phyloP scores from a whole-genome alignment of 2,113 vertebrate species.

The Romanogobio albipinnatus region DNA sequence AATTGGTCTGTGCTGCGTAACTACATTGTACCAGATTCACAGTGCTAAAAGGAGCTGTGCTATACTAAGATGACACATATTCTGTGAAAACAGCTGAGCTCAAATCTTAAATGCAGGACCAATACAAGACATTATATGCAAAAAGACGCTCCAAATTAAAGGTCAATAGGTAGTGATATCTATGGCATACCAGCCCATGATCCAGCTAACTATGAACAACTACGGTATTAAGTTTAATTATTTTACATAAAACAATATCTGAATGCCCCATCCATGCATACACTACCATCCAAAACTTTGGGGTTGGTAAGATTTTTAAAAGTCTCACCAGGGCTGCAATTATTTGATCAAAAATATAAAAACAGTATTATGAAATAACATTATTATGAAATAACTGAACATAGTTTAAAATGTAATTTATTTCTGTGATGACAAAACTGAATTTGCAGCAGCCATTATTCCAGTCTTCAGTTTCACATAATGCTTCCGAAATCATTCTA shows the following conservation, averaged over 20 bases:
- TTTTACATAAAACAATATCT: not conserved
- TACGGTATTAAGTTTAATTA: not conserved
- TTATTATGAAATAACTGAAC: not conserved
- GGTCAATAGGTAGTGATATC: not conserved
- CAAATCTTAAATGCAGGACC: not conserved
- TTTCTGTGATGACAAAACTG: not conserved
- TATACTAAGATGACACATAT: conserved; percentile 6
- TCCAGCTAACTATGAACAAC: not conserved
- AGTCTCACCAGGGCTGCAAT: not conserved
- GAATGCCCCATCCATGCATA: not conserved
- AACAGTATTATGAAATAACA: not conserved
- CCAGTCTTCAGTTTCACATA: not conserved
- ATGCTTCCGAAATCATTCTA: not conserved
- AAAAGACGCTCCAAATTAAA: not conserved
- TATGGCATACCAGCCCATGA: not conserved
- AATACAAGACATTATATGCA: not conserved
- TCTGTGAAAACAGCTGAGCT: not conserved
- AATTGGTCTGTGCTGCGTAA: not conserved
- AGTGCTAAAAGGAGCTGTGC: not conserved
- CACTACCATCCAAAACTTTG: not conserved
- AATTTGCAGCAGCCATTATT: not conserved
- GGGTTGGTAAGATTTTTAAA: not conserved
- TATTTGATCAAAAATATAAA: not conserved
- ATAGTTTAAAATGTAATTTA: not conserved
- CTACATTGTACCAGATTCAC: conserved; percentile 11